Percentiles rank a stretch among this genome's conserved stretches.
phyloP scores from a whole-genome alignment of 2,888 invertebrate species.

The Caenorhabditis macrosperma region DNA sequence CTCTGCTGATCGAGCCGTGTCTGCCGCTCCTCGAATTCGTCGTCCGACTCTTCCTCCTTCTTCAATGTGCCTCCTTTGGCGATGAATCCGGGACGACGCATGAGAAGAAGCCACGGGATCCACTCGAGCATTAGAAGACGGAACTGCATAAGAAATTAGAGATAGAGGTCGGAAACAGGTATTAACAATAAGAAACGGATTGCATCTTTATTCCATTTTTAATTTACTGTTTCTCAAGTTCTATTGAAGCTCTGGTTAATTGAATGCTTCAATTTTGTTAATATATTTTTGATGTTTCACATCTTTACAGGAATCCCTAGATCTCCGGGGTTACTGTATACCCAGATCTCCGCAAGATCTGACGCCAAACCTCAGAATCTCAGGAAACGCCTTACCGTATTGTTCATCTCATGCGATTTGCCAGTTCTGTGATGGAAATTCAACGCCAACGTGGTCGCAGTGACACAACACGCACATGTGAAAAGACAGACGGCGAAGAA shows the following conservation, averaged over 20 bases:
- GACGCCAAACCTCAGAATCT: too few species aligned
- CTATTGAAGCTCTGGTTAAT: too few species aligned
- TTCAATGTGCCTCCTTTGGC: constrained; percentile 53
- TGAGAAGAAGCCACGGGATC: constrained; percentile 70
- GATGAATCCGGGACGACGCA: constrained; percentile 67
- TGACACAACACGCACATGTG: constrained; percentile 71
- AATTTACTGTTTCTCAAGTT: too few species aligned
- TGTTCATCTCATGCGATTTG: constrained; percentile 68
- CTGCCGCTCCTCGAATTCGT: constrained; percentile 56
- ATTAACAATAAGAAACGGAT: too few species aligned
- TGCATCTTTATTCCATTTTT: too few species aligned
- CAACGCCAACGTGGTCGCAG: constrained; percentile 69
- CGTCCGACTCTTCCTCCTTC: constrained; percentile 49
- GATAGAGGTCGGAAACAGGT: too few species aligned
- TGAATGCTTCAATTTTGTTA: too few species aligned
- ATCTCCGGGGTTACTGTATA: too few species aligned
- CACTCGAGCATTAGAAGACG: constrained; percentile 68
- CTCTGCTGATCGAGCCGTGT: constrained; percentile 50
- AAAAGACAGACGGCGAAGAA: constrained; percentile 73
- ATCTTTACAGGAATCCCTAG: too few species aligned
- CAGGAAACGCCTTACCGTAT: constrained; percentile 64
- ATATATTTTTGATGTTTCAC: too few species aligned
- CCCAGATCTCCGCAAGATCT: too few species aligned
- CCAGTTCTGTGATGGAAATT: constrained; percentile 70
- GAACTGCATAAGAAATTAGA: constrained; percentile 59